Evolutionary conservation across 2,888 invertebrate species (phyloP).

Genomic region (Papilio protenor): DNA sequence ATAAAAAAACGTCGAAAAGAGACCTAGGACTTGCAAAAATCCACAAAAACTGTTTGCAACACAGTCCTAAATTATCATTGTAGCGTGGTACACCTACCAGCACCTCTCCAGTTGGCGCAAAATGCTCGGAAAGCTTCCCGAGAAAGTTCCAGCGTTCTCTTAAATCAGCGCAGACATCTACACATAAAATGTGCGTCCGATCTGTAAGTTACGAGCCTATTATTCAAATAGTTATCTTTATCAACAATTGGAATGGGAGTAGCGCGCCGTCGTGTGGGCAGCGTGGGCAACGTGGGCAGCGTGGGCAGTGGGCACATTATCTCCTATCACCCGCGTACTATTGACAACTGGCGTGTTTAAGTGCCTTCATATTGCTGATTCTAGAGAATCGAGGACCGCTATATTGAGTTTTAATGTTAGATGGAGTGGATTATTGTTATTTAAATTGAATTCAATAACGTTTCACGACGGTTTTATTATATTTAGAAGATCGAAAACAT

Average conservation of each 20-base stretch:
- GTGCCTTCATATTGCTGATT: constrained; percentile 23
- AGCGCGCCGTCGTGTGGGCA: constrained; percentile 32
- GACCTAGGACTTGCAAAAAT: too few relatives aligned
- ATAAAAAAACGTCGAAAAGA: too few relatives aligned
- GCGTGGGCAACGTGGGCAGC: neutral
- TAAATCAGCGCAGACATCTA: constrained; percentile 51
- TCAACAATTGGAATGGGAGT: constrained; percentile 42
- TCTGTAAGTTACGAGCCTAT: constrained; percentile 42
- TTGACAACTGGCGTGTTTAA: constrained; percentile 32
- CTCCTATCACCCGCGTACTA: constrained; percentile 31
- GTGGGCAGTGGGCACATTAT: constrained; percentile 32
- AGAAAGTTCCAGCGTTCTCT: constrained; percentile 62
- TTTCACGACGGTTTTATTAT: constrained; percentile 1
- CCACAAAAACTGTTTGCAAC: constrained; percentile 3
- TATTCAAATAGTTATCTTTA: constrained; percentile 43
- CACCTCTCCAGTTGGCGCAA: constrained; percentile 52
- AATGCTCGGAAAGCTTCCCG: constrained; percentile 60
- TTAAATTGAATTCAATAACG: neutral
- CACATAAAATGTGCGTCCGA: constrained; percentile 45
- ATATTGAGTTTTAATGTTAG: constrained; percentile 12
- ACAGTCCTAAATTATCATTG: constrained; percentile 26
- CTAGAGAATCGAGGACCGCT: constrained; percentile 13
- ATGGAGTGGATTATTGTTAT: constrained; percentile 18
- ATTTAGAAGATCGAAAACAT: neutral
- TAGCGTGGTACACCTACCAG: constrained; percentile 20